Evolutionary conservation across 2,888 invertebrate species (phyloP).

Genomic region (Diaprepes abbreviatus): DNA sequence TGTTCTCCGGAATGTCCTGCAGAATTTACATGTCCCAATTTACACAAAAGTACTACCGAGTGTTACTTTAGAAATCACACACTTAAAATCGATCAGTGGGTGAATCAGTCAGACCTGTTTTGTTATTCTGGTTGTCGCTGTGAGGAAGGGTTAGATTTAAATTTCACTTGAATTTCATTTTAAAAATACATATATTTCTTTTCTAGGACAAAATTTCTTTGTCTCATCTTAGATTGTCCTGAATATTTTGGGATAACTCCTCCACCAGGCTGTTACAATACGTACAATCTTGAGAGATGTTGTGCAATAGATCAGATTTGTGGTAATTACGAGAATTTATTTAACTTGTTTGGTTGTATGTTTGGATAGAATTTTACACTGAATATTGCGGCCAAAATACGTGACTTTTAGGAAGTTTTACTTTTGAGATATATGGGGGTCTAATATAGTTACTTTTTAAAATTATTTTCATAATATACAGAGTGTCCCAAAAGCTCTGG

Average conservation of each 20-base stretch:
- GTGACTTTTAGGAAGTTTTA: too few species aligned
- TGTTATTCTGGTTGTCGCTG: slow-evolving; percentile 6
- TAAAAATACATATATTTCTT: too few species aligned
- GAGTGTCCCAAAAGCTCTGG: too few species aligned
- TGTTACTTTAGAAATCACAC: slow-evolving; percentile 6
- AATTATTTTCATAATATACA: too few species aligned
- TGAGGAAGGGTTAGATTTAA: neutral
- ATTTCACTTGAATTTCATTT: too few species aligned
- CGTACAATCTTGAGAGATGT: neutral
- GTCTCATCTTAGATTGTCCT: slow-evolving; percentile 4
- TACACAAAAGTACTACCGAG: neutral
- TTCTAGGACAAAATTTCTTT: slow-evolving; percentile 1
- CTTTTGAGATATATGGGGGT: too few species aligned
- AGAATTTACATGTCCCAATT: neutral
- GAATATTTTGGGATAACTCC: slow-evolving; percentile 19
- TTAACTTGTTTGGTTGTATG: too few species aligned
- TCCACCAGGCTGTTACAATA: neutral
- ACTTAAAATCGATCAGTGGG: neutral
- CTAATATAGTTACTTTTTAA: too few species aligned
- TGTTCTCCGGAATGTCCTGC: neutral
- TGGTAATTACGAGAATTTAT: too few species aligned
- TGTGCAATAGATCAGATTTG: neutral
- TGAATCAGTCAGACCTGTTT: neutral
- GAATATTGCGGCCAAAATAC: too few species aligned
- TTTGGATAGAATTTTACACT: too few species aligned